Percentiles rank a stretch among this genome's conserved stretches.
Conservation (phyloP, 2,888 invertebrate species). For the Poecilobothrus nobilitatus region DNA sequence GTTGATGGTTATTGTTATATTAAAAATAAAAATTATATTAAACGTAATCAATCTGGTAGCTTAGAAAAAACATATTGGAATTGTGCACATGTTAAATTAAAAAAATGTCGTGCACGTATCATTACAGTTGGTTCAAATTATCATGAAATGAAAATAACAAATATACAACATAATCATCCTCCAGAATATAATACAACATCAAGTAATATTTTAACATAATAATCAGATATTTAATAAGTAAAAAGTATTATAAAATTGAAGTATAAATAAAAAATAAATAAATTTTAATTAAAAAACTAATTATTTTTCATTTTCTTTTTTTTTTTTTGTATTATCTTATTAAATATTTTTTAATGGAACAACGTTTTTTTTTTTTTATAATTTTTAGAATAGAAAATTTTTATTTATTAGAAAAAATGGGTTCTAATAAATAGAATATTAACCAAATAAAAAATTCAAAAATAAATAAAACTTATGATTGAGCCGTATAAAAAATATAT, state of each 20-base stretch:
- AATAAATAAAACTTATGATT: too few relatives aligned
- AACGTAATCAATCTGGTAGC: neutral
- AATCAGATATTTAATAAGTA: neutral
- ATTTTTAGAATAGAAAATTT: too few relatives aligned
- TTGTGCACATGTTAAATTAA: slow-evolving; percentile 29
- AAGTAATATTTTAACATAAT: neutral
- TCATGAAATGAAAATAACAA: slow-evolving; percentile 26
- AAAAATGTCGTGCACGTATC: slow-evolving; percentile 30
- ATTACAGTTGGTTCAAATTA: slow-evolving; percentile 26
- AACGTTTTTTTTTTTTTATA: too few relatives aligned
- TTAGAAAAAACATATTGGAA: slow-evolving; percentile 32
- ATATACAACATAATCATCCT: slow-evolving; percentile 28
- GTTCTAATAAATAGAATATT: too few relatives aligned
- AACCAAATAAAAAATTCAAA: too few relatives aligned
- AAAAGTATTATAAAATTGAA: neutral
- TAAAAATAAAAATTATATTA: slow-evolving; percentile 28
- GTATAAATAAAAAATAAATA: neutral
- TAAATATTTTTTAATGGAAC: too few relatives aligned
- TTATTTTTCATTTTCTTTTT: too few relatives aligned
- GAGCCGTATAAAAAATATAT: too few relatives aligned
- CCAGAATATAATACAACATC: slow-evolving; percentile 24
- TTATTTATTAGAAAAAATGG: too few relatives aligned
- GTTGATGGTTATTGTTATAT: slow-evolving; percentile 31
- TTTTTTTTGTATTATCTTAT: too few relatives aligned
- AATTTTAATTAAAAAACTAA: too few relatives aligned